Evolutionary conservation across 2,888 invertebrate genomes (phyloP).

Genomic region (Lithophane ornitopus): DNA sequence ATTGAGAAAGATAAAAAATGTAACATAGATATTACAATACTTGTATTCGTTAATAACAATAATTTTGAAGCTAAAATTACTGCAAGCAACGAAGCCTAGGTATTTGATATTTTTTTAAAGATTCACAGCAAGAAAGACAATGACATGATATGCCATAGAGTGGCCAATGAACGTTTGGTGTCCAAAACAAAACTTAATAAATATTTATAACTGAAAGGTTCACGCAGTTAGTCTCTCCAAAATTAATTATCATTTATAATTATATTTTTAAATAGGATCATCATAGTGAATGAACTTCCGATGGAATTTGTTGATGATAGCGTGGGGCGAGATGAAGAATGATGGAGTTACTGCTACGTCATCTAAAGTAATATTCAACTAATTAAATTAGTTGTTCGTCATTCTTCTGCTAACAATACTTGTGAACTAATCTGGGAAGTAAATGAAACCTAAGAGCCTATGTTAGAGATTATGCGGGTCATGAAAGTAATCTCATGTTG

Average conservation of each 20-base stretch:
- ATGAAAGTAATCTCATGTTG: background rate
- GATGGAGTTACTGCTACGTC: conserved; percentile 39
- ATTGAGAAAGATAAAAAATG: background rate
- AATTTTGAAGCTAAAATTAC: background rate
- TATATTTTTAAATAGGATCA: conserved; percentile 49
- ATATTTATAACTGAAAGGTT: conserved; percentile 52
- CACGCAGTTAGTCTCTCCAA: conserved; percentile 33
- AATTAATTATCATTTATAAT: conserved; percentile 56
- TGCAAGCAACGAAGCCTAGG: background rate
- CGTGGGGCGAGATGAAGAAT: conserved; percentile 27
- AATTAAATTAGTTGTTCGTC: conserved; percentile 52
- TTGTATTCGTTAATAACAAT: background rate
- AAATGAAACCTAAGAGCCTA: conserved; percentile 5
- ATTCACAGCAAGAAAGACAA: conserved; percentile 32
- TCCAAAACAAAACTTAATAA: conserved; percentile 45
- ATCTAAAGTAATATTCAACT: conserved; percentile 52
- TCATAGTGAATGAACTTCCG: conserved; percentile 31
- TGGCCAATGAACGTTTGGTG: conserved; percentile 25
- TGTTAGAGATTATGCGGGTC: conserved; percentile 2
- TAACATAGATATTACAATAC: background rate
- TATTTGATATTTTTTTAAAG: background rate
- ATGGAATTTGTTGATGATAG: conserved; percentile 55
- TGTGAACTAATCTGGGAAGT: conserved; percentile 23
- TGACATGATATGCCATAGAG: background rate
- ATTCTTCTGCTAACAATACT: conserved; percentile 52